Evolutionary conservation across 35 echinoderm and acorn worm genomes (phyloP).

Genomic region (Stichopus chloronotus): DNA sequence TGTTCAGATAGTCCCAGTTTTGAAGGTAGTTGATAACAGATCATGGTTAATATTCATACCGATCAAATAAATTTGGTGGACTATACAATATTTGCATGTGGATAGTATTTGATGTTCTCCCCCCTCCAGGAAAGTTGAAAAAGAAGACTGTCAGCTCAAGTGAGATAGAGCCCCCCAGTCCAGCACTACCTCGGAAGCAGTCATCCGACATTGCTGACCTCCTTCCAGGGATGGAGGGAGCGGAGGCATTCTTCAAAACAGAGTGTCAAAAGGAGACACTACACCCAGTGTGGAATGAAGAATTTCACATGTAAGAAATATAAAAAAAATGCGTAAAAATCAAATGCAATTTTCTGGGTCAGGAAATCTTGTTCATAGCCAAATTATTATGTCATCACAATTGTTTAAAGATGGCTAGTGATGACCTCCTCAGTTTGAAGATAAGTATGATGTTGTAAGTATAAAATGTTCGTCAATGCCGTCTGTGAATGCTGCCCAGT

Average conservation of each 20-base stretch:
- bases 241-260: slow-evolving; percentile 70
- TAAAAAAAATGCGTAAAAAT: background rate
- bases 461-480: too few relatives aligned
- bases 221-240: slow-evolving; percentile 55
- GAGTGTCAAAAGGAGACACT: slow-evolving; percentile 68
- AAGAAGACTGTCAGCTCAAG: background rate
- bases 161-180: slow-evolving; percentile 34
- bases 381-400: background rate
- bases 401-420: background rate
- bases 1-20: too few relatives aligned
- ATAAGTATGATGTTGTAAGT: too few relatives aligned
- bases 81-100: too few relatives aligned
- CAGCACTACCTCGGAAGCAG: slow-evolving; percentile 32
- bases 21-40: too few relatives aligned
- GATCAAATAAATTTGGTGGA: too few relatives aligned
- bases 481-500: too few relatives aligned
- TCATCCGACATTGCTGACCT: background rate
- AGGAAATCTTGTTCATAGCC: background rate
- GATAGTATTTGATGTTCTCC: background rate
- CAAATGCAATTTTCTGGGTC: background rate
- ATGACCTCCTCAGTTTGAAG: too few relatives aligned
- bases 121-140: background rate
- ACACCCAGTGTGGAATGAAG: slow-evolving; percentile 91
- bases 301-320: slow-evolving; percentile 83
- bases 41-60: too few relatives aligned